These are phyloP conservation scores for Heteronetta atricapilla DNA, from an alignment of 2,113 vertebrate genomes.

Conservation along the genomic window DNA sequence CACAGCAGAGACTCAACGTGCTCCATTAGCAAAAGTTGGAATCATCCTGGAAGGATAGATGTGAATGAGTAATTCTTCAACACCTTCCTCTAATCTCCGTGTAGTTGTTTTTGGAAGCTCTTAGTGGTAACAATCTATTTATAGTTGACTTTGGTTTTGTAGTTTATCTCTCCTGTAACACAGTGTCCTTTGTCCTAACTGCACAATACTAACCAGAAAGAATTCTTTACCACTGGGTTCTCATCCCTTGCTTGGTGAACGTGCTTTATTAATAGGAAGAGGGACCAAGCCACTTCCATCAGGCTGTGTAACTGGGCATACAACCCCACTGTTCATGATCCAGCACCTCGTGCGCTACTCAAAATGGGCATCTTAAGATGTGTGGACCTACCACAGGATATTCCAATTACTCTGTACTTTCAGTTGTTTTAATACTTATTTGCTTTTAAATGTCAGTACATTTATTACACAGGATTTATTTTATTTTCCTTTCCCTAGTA, in stretches of 20 bases:
- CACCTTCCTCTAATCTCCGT: not conserved
- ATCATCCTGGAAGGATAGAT: not conserved
- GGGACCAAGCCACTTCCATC: not conserved
- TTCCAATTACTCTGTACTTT: not conserved
- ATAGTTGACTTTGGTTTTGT: conserved; percentile 18
- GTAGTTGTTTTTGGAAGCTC: conserved; percentile 8
- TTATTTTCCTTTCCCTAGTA: not conserved
- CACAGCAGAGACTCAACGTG: not conserved
- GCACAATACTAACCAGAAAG: not conserved
- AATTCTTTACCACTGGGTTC: not conserved
- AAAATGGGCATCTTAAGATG: conserved; percentile 2
- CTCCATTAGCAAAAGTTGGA: not conserved
- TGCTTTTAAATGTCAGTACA: not conserved
- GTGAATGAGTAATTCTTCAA: not conserved
- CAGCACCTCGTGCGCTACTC: not conserved
- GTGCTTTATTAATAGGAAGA: not conserved
- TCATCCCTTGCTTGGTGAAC: not conserved
- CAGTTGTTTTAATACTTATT: not conserved
- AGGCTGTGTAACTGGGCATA: fast-evolving
- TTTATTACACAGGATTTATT: not conserved
- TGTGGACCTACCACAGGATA: not conserved
- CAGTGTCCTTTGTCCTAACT: not conserved
- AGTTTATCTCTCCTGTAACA: conserved; percentile 37
- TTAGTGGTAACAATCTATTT: conserved; percentile 14
- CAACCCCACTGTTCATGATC: not conserved